Percentiles rank a stretch among this genome's conserved stretches.
These are phyloP conservation scores for Falco novaeseelandiae DNA, from an alignment of 2,797 vertebrate genomes.

Conservation along the genomic window DNA sequence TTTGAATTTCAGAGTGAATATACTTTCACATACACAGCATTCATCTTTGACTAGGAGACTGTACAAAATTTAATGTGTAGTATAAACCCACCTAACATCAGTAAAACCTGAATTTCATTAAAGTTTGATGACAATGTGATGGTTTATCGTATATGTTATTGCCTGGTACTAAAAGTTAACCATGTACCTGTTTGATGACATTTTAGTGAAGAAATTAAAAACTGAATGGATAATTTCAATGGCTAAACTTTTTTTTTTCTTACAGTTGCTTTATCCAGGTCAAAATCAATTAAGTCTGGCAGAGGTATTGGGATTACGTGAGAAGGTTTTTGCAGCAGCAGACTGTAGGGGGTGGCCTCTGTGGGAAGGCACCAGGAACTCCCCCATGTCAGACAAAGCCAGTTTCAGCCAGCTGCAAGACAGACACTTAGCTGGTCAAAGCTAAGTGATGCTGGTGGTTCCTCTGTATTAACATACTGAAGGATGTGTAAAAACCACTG, in stretches of 20 bases:
- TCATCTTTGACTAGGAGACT: background rate
- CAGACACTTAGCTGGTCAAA: rapidly evolving
- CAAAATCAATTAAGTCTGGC: background rate
- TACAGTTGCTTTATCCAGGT: background rate
- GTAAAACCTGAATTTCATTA: background rate
- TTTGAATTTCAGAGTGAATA: background rate
- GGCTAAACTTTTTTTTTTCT: background rate
- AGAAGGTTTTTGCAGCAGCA: background rate
- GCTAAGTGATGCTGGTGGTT: background rate
- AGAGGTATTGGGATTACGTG: background rate
- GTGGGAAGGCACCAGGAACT: background rate
- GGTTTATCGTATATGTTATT: background rate
- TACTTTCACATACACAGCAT: background rate
- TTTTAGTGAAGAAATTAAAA: background rate
- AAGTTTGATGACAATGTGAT: background rate
- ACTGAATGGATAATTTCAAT: background rate
- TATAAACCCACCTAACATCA: background rate
- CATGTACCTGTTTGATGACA: background rate
- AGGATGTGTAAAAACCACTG: rapidly evolving
- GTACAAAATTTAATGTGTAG: background rate
- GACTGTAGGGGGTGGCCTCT: background rate
- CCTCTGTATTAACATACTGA: background rate
- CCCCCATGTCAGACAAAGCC: background rate
- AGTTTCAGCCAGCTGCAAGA: background rate
- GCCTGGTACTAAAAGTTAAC: background rate